Percentiles rank a stretch among this genome's conserved stretches.
Conservation (phyloP, 1,140 invertebrate species). For the Drosophila eugracilis region DNA sequence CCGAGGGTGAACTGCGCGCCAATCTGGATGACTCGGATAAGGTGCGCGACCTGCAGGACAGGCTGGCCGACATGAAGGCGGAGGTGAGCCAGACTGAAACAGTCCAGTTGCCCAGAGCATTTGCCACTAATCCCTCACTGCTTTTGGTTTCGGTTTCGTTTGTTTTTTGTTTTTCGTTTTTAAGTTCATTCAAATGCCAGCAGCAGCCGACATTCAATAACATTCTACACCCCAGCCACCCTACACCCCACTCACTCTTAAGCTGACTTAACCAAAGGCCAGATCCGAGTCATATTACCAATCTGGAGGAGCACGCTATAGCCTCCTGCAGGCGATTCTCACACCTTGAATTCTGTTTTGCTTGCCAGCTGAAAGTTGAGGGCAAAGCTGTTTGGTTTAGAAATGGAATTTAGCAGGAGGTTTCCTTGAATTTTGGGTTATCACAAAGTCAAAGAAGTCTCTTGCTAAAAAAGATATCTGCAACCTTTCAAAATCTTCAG, state of each 20-base stretch:
- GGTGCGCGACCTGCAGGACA: slow-evolving; percentile 95
- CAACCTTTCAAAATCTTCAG: background rate
- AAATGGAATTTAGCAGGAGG: background rate
- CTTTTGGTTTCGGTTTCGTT: slow-evolving; percentile 54
- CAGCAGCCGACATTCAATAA: slow-evolving; percentile 10
- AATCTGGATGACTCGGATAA: slow-evolving; percentile 93
- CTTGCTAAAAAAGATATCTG: background rate
- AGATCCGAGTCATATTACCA: background rate
- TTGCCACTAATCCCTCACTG: slow-evolving; percentile 13
- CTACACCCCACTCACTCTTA: slow-evolving; percentile 7
- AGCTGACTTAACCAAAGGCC: background rate
- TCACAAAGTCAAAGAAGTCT: no score
- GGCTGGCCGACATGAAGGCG: slow-evolving; percentile 95
- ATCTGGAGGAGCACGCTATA: background rate
- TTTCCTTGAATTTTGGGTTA: no score
- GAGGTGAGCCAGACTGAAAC: slow-evolving; percentile 89
- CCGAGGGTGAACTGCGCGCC: slow-evolving; percentile 93
- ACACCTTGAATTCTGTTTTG: background rate
- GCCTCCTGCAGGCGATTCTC: background rate
- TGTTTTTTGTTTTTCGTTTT: slow-evolving; percentile 1
- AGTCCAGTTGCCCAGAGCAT: slow-evolving; percentile 1
- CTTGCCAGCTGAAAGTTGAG: background rate
- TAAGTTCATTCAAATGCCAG: slow-evolving; percentile 26
- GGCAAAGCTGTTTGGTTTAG: background rate
- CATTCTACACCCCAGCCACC: slow-evolving; percentile 3